Evolutionary conservation across 2,888 invertebrate genomes (phyloP).

Genomic region (Hydriomena furcata): DNA sequence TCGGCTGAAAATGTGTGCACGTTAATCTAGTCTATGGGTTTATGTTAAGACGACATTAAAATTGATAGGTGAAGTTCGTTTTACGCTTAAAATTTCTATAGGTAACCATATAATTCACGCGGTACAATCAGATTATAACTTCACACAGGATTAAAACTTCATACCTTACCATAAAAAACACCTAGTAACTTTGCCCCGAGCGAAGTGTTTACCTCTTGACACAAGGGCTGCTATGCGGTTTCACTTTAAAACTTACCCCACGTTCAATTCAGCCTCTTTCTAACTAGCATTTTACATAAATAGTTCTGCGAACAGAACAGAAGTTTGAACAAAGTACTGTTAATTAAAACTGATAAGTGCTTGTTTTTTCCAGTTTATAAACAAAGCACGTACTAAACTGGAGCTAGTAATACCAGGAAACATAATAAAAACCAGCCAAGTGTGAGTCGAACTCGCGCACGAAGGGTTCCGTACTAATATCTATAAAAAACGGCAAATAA

Average conservation of each 20-base stretch:
- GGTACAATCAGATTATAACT: too few species aligned
- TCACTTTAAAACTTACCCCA: constrained; percentile 1
- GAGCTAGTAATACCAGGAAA: constrained; percentile 29
- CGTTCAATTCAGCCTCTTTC: constrained; percentile 2
- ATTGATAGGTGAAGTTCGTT: too few species aligned
- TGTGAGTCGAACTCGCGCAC: too few species aligned
- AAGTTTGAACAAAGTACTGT: constrained; percentile 12
- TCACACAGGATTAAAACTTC: too few species aligned
- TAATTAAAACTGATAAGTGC: constrained; percentile 22
- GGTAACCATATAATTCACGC: too few species aligned
- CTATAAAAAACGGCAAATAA: too few species aligned
- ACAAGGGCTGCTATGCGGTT: neutral
- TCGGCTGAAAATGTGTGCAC: too few species aligned
- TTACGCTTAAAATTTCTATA: too few species aligned
- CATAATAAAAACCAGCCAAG: too few species aligned
- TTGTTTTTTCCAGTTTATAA: constrained; percentile 15
- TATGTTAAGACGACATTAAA: too few species aligned
- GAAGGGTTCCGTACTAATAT: too few species aligned
- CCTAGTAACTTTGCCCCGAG: neutral
- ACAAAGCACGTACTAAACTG: constrained; percentile 20
- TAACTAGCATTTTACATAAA: constrained; percentile 4
- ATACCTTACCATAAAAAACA: neutral
- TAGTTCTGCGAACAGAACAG: constrained; percentile 3
- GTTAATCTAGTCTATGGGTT: too few species aligned
- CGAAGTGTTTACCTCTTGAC: constrained; percentile 8